Base-by-base conservation (phyloP, 2,797 vertebrate species). In the Trachurus trachurus region DNA sequence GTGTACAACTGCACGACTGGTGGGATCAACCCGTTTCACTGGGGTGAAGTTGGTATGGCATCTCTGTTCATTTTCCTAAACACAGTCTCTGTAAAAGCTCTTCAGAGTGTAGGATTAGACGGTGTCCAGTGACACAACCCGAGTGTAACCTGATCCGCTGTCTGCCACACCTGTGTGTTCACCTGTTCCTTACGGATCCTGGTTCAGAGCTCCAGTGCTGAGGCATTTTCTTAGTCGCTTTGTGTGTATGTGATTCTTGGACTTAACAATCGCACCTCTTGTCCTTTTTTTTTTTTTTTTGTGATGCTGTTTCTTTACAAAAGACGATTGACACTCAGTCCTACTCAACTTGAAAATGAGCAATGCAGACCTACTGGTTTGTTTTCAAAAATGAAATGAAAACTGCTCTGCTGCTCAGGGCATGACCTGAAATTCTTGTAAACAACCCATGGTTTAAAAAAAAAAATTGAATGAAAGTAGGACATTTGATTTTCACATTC, bases 1-100 rank as follows among this genome's bases (percentile, higher is more conserved):
- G 96, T 99, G 75, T 99, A 97, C 93, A 97, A 99, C 92, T 98
- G 97, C 90, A 99, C 97, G 5, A 97, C 97, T 1, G 97, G 98
- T 5, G 96, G 95, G 75, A 94, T 97, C 87, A 99, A 98, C 88
- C 98, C 98, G 19, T 98, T 97, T 87, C 96, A 93, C 77, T 99
- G 98, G 97, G 94, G 95, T 56, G 95, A 99, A 92, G 96, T 99
- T 52, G 96, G 98, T 99, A 95, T 47, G 89, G 49, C 5, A 10
- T 0, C 47, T 68, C 16, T 34, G 66, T 31, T 71, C 16, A 11
- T 67, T 71, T 15, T 2, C 19, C 7, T 66, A 2, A 65, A 54
- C 50, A 40, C 50, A 66, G 45, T 10, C 44, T 53, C 2, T 60
- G 37, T 31, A 11, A 54, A 80, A 47, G 13, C 45, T 44, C 31